Evolutionary conservation across 2,888 invertebrate genomes (phyloP).

Genomic region (Deilephila porcellus): DNA sequence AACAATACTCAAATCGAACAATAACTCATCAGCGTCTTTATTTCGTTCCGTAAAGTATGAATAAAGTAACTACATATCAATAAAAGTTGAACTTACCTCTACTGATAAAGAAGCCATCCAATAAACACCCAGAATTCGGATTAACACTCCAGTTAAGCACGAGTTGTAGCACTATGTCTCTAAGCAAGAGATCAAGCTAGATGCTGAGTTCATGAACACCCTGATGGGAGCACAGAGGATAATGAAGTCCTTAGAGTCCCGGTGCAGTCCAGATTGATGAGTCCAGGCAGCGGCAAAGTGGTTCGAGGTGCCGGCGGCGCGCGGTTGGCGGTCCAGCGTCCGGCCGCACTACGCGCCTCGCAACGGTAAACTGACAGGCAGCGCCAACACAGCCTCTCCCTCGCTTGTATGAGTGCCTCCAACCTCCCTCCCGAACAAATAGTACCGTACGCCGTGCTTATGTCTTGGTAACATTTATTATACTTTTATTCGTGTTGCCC

Average conservation of each 20-base stretch:
- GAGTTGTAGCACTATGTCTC: constrained; percentile 79
- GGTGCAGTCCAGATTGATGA: constrained; percentile 58
- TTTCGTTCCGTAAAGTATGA: constrained; percentile 2
- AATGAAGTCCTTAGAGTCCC: constrained; percentile 52
- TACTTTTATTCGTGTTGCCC: constrained; percentile 76
- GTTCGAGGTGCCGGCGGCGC: constrained; percentile 76
- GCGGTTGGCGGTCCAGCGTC: constrained; percentile 78
- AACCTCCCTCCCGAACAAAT: constrained; percentile 84
- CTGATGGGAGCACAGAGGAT: constrained; percentile 58
- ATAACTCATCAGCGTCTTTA: not conserved
- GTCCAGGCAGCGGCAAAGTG: constrained; percentile 56
- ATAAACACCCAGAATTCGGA: constrained; percentile 78
- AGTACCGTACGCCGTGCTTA: constrained; percentile 82
- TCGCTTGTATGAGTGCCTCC: constrained; percentile 80
- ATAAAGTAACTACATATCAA: not conserved
- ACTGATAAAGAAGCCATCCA: constrained; percentile 73
- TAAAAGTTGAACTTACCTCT: constrained; percentile 61
- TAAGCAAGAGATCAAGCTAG: constrained; percentile 60
- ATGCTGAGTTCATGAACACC: constrained; percentile 62
- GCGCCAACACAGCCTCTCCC: constrained; percentile 80
- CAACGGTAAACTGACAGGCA: constrained; percentile 84
- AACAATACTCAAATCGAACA: not conserved
- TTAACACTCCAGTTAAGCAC: constrained; percentile 81
- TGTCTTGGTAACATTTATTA: constrained; percentile 83
- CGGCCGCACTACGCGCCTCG: constrained; percentile 84